Evolutionary conservation across 2,888 invertebrate genomes (phyloP).

Genomic region (Hydraecia micacea): DNA sequence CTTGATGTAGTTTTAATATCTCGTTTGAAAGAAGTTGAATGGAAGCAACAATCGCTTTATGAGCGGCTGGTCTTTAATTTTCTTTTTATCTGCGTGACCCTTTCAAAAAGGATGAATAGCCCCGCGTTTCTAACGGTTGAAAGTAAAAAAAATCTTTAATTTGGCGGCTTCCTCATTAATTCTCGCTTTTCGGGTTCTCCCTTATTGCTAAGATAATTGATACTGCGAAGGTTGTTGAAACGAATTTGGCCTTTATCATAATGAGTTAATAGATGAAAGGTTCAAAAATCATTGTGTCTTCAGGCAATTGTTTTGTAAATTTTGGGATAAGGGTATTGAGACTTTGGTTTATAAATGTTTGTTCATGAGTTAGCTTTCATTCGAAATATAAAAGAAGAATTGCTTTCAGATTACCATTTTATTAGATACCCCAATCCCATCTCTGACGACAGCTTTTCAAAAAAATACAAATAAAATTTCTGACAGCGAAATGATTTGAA

Average conservation of each 20-base stretch:
- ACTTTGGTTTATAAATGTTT: no score
- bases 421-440: not conserved
- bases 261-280: constrained; percentile 44
- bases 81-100: constrained; percentile 76
- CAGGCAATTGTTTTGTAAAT: constrained; percentile 33
- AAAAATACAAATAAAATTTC: constrained; percentile 8
- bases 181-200: constrained; percentile 60
- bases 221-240: constrained; percentile 61
- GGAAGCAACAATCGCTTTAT: constrained; percentile 76
- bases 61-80: constrained; percentile 77
- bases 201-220: constrained; percentile 72
- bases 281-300: constrained; percentile 20
- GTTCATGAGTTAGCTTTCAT: not conserved
- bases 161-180: constrained; percentile 72
- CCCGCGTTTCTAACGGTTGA: constrained; percentile 56
- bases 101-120: constrained; percentile 74
- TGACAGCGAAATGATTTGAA: constrained; percentile 31
- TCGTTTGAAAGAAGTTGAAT: constrained; percentile 60
- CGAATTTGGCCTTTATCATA: constrained; percentile 49
- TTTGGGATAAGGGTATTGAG: not conserved
- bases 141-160: constrained; percentile 68
- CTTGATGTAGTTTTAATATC: constrained; percentile 77
- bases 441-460: not conserved
- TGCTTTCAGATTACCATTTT: constrained; percentile 6
- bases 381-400: not conserved